phyloP scores from a whole-genome alignment of 2,113 vertebrate species.

The Gyps fulvus region DNA sequence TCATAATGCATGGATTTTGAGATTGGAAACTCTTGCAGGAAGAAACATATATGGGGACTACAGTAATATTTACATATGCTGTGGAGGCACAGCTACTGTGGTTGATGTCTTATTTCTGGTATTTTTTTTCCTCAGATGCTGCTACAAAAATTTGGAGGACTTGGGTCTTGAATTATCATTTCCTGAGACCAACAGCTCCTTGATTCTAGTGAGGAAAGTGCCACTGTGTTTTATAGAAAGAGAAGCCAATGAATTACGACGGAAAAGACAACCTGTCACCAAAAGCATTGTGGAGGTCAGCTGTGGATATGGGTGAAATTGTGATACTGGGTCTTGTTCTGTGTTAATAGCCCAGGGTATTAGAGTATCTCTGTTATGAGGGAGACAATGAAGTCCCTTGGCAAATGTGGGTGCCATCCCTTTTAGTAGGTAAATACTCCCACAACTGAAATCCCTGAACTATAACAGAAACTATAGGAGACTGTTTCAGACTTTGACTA shows the following conservation, averaged over 20 bases:
- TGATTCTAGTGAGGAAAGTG: conserved; percentile 83
- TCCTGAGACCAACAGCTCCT: conserved; percentile 65
- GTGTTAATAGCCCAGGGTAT: not conserved
- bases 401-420: not conserved
- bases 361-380: not conserved
- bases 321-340: not conserved
- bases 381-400: not conserved
- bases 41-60: not conserved
- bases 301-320: not conserved
- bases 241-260: conserved; percentile 86
- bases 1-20: not conserved
- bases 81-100: not conserved
- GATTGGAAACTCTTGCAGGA: not conserved
- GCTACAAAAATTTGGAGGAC: conserved; percentile 76
- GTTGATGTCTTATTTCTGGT: not conserved
- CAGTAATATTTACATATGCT: not conserved
- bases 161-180: conserved; percentile 87
- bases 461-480: not conserved
- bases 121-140: conserved; percentile 74
- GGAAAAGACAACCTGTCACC: conserved; percentile 84
- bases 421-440: not conserved
- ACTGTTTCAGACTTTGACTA: not conserved
- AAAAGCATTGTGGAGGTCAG: conserved; percentile 88
- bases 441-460: not conserved
- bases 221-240: conserved; percentile 91